Evolutionary conservation across 2,113 vertebrate genomes (phyloP).

Genomic region (Galeopterus variegatus): DNA sequence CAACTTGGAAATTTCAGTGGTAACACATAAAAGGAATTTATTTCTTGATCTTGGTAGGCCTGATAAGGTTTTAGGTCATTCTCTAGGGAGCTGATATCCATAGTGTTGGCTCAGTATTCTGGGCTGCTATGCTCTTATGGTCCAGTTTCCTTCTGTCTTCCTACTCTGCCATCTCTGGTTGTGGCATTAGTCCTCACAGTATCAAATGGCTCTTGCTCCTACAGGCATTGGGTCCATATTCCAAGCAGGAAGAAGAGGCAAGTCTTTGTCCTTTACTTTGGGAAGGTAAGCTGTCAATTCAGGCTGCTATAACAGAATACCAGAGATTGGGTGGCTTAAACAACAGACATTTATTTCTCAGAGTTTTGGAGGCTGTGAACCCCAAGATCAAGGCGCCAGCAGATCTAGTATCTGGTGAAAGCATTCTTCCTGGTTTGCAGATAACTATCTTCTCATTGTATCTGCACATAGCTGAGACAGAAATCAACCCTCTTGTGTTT

Average conservation of each 20-base stretch:
- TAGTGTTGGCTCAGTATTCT: neutral
- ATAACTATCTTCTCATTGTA: neutral
- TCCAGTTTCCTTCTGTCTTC: neutral
- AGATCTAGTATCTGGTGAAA: neutral
- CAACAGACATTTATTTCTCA: neutral
- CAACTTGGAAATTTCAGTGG: neutral
- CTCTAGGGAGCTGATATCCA: neutral
- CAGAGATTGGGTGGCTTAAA: neutral
- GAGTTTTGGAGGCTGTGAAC: neutral
- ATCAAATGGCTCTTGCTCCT: neutral
- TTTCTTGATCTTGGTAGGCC: neutral
- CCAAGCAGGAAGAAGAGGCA: neutral
- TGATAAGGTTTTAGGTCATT: neutral
- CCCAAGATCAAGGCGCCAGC: neutral
- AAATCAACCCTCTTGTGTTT: neutral
- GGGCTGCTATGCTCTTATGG: neutral
- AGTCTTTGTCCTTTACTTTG: neutral
- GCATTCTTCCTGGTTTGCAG: neutral
- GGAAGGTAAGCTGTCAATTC: neutral
- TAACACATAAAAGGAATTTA: neutral
- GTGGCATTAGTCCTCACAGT: neutral
- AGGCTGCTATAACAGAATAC: neutral
- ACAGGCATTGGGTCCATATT: no score
- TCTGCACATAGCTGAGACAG: neutral
- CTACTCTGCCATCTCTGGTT: neutral